phyloP scores from a whole-genome alignment of 2,888 invertebrate species.

The Microplitis deprimator region DNA sequence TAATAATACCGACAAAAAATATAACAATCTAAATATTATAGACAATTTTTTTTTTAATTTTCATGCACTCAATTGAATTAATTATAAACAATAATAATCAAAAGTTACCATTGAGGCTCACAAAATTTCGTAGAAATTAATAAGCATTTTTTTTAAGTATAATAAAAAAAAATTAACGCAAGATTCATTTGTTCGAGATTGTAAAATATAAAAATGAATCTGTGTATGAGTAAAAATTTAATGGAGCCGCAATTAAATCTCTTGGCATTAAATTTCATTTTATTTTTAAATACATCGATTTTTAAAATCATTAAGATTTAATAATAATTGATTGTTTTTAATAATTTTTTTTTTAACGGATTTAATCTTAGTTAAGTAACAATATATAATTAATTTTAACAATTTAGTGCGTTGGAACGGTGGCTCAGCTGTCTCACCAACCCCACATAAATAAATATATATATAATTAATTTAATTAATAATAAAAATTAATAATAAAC shows the following conservation, averaged over 20 bases:
- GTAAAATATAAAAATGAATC: not conserved
- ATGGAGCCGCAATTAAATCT: not conserved
- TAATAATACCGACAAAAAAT: not conserved
- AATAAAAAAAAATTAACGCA: not conserved
- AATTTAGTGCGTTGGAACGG: conserved; percentile 52
- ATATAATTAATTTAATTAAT: conserved; percentile 47
- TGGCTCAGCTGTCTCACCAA: conserved; percentile 54
- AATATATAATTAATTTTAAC: conserved; percentile 53
- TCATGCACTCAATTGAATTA: not conserved
- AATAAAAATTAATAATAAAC: conserved; percentile 56
- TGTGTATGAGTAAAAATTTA: not conserved
- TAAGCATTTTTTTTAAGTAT: not conserved
- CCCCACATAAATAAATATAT: conserved; percentile 64
- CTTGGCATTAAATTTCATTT: not conserved
- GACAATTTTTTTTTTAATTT: not conserved
- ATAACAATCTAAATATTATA: conserved; percentile 1
- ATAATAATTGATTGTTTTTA: conserved; percentile 1
- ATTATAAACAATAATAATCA: not conserved
- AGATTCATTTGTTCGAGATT: not conserved
- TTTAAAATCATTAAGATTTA: not conserved
- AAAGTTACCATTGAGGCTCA: not conserved
- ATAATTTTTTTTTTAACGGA: conserved; percentile 44
- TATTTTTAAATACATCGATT: not conserved
- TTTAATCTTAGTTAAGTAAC: conserved; percentile 57
- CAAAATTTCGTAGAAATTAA: not conserved